phyloP scores from a whole-genome alignment of 2,797 vertebrate genomes.

The Sarcophilus harrisii region DNA sequence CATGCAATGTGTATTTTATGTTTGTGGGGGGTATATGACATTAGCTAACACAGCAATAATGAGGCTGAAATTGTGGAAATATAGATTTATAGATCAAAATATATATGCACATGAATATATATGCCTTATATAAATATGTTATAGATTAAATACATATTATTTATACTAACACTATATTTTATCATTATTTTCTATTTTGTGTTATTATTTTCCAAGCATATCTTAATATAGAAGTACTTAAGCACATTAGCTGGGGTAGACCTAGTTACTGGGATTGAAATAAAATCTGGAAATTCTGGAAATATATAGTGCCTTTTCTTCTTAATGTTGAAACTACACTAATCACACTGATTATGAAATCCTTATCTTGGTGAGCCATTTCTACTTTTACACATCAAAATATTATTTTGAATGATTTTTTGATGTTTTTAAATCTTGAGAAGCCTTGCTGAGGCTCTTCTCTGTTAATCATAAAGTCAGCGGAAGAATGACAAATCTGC shows the following conservation, averaged over 20 bases:
- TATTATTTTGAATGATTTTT: neutral
- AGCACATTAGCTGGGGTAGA: neutral
- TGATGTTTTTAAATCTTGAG: neutral
- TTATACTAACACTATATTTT: neutral
- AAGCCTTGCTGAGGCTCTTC: neutral
- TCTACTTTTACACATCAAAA: conserved; percentile 9
- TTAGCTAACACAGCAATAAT: neutral
- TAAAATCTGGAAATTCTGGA: conserved; percentile 14
- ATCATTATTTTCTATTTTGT: neutral
- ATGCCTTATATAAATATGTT: neutral
- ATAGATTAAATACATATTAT: neutral
- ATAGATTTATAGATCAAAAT: neutral
- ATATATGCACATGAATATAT: neutral
- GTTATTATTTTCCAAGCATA: neutral
- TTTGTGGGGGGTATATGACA: neutral
- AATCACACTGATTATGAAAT: neutral
- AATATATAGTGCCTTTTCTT: conserved; percentile 1
- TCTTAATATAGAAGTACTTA: conserved; percentile 14
- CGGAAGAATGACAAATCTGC: neutral
- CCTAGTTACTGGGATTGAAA: neutral
- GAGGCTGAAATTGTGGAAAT: neutral
- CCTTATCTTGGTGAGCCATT: neutral
- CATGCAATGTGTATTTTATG: neutral
- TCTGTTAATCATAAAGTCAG: conserved; percentile 1
- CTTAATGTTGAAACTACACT: conserved; percentile 24